Percentiles rank a stretch among this genome's conserved stretches.
phyloP scores from a whole-genome alignment of 2,113 vertebrate genomes.

The Rafetus swinhoei region DNA sequence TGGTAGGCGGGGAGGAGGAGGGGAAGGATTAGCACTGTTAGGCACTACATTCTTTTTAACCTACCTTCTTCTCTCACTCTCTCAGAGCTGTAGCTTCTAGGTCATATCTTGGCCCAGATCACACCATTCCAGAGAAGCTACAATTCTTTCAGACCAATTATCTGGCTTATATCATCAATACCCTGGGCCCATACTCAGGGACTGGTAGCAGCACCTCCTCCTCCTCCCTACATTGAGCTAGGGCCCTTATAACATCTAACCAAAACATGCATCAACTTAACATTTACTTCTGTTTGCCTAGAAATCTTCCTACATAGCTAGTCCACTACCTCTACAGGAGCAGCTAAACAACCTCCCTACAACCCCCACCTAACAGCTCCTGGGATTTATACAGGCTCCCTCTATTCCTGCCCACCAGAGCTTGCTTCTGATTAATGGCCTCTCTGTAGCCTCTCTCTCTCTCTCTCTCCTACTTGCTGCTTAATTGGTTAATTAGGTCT shows the following conservation, averaged over 20 bases:
- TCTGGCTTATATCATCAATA: not conserved
- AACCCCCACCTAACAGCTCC: not conserved
- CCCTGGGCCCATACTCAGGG: not conserved
- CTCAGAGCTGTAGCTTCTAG: no score
- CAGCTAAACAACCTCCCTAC: rapidly evolving
- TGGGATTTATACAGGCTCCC: not conserved
- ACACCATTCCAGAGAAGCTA: not conserved
- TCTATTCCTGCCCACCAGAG: not conserved
- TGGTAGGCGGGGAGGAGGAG: no score
- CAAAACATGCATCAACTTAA: not conserved
- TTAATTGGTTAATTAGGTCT: not conserved
- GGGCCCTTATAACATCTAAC: no score
- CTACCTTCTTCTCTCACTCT: no score
- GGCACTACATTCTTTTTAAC: no score
- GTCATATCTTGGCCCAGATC: not conserved
- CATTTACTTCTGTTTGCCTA: not conserved
- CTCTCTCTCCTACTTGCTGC: not conserved
- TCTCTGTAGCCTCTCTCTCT: not conserved
- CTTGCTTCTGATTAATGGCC: not conserved
- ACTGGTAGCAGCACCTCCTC: not conserved
- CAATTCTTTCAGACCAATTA: not conserved
- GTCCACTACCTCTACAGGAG: no score
- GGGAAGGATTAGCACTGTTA: no score
- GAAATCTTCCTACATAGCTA: no score
- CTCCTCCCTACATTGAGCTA: not conserved